A percentile compares a stretch with the other conserved stretches of the same genome.
Evolutionary conservation across 1,140 invertebrate species (phyloP).

Genomic region (Neodiprion pinetum): DNA sequence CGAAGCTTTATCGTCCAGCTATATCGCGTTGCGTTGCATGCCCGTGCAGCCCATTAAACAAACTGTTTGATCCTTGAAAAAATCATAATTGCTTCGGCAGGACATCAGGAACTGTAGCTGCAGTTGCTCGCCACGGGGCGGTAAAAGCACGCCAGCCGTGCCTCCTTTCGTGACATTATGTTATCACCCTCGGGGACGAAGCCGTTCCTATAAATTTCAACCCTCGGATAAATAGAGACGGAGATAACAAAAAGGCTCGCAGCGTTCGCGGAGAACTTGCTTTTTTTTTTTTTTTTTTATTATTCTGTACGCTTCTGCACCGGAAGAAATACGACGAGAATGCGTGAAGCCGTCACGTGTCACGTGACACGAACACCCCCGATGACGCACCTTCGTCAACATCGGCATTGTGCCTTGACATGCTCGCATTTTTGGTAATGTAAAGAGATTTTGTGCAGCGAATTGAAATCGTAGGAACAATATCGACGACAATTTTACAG

Average conservation of each 20-base stretch:
- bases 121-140: too few species aligned
- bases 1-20: neutral
- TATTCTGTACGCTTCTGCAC: neutral
- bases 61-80: too few species aligned
- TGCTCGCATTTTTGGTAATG: too few species aligned
- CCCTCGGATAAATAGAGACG: neutral
- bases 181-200: neutral
- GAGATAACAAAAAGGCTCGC: neutral
- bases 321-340: neutral
- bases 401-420: neutral
- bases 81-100: too few species aligned
- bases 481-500: too few species aligned
- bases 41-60: neutral
- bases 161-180: too few species aligned
- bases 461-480: too few species aligned
- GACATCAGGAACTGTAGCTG: too few species aligned
- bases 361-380: neutral
- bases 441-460: too few species aligned
- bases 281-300: neutral
- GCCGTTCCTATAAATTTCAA: neutral
- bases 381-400: neutral
- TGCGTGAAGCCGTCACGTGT: neutral
- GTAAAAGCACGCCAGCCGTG: too few species aligned
- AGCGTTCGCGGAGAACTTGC: neutral
- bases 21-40: neutral